phyloP scores from a whole-genome alignment of 2,113 vertebrate genomes.

The Protobothrops flavoviridis region DNA sequence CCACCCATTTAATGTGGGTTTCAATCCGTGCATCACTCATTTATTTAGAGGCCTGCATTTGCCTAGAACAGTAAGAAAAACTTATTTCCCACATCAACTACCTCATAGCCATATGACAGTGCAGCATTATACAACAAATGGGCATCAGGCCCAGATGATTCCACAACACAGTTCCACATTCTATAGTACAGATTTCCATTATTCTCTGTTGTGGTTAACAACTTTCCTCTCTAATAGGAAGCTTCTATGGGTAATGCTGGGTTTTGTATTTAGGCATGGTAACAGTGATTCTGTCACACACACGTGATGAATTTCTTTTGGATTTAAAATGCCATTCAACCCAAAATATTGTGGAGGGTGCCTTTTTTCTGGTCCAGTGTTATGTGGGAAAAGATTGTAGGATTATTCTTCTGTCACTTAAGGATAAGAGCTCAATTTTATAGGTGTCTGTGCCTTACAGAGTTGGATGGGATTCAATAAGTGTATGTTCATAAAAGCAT shows the following conservation, averaged over 20 bases:
- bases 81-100: neutral
- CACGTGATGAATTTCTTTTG: neutral
- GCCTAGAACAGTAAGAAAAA: neutral
- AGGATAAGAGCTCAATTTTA: neutral
- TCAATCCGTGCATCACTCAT: neutral
- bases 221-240: neutral
- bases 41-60: neutral
- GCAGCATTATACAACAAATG: neutral
- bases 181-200: neutral
- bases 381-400: neutral
- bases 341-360: neutral
- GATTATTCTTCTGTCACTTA: neutral
- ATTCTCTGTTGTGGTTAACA: neutral
- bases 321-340: neutral
- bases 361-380: neutral
- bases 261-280: neutral
- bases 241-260: neutral
- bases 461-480: neutral
- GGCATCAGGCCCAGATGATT: neutral
- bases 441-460: neutral
- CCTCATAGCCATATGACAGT: neutral
- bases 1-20: neutral
- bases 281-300: neutral
- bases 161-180: neutral
- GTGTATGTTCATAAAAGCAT: neutral